Evolutionary conservation across 2,888 invertebrate genomes (phyloP).

Genomic region (Augochlorella aurata): DNA sequence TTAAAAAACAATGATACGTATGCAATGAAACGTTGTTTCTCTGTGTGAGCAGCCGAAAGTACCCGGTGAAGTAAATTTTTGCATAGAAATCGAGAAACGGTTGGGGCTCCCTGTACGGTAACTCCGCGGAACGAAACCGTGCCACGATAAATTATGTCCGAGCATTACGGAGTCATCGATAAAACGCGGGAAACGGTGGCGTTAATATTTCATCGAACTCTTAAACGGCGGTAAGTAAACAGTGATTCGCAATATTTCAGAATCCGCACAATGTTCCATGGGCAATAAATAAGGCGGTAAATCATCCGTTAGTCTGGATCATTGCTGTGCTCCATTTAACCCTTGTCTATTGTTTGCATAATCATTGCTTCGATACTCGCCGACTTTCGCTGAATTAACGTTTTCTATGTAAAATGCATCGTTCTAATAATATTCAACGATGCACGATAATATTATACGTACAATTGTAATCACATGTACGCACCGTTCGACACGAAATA

Average conservation of each 20-base stretch:
- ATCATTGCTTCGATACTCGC: background rate
- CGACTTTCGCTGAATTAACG: background rate
- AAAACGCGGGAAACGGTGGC: conserved; percentile 13
- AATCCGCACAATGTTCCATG: background rate
- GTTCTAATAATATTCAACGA: background rate
- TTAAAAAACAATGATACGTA: too few relatives aligned
- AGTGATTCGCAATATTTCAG: background rate
- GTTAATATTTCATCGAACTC: conserved; percentile 31
- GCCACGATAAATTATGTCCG: conserved; percentile 41
- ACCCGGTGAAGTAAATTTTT: background rate
- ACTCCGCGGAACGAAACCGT: conserved; percentile 28
- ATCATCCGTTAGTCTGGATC: background rate
- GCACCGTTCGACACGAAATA: too few relatives aligned
- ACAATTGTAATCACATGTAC: too few relatives aligned
- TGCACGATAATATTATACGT: too few relatives aligned
- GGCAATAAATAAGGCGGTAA: background rate
- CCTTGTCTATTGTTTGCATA: background rate
- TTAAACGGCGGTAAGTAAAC: conserved; percentile 11
- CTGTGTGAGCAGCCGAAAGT: background rate
- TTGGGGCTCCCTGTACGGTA: background rate
- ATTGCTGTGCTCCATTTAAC: background rate
- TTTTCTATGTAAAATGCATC: background rate
- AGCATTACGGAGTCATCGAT: conserved; percentile 28
- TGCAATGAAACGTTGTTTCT: background rate
- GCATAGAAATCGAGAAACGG: conserved; percentile 29